Evolutionary conservation across 2,113 vertebrate genomes (phyloP).

Genomic region (Megaptera novaeangliae): DNA sequence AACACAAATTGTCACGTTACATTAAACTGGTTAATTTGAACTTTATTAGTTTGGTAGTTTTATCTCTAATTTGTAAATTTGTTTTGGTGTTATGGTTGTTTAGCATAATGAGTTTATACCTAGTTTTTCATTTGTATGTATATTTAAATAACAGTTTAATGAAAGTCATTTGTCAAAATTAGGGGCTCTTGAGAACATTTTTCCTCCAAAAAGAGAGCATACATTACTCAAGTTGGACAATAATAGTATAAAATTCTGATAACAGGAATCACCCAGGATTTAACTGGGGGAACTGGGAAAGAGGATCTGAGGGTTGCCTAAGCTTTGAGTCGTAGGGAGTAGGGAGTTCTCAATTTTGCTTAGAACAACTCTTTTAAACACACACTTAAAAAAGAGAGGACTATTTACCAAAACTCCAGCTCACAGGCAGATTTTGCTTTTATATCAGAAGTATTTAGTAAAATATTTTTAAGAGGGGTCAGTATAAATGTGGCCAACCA

Average conservation of each 20-base stretch:
- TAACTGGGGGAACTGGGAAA: background rate
- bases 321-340: background rate
- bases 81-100: constrained; percentile 39
- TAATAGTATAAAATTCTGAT: constrained; percentile 8
- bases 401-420: background rate
- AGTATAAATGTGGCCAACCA: constrained; percentile 25
- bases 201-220: background rate
- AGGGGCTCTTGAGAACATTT: background rate
- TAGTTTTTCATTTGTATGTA: constrained; percentile 36
- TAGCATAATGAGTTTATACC: constrained; percentile 12
- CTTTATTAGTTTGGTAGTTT: constrained; percentile 19
- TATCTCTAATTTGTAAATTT: constrained; percentile 50
- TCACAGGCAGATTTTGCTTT: constrained; percentile 18
- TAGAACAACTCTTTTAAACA: background rate
- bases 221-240: background rate
- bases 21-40: constrained; percentile 36
- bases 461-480: constrained; percentile 24
- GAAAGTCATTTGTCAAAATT: constrained; percentile 48
- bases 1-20: background rate
- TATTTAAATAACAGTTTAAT: constrained; percentile 28
- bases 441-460: constrained; percentile 17
- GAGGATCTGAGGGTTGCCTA: background rate
- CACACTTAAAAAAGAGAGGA: background rate
- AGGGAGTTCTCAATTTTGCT: background rate
- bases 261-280: background rate